Evolutionary conservation across 2,888 invertebrate species (phyloP), one percentile per base, ranked within the genome.

Genomic region (Baccha elongata): DNA sequence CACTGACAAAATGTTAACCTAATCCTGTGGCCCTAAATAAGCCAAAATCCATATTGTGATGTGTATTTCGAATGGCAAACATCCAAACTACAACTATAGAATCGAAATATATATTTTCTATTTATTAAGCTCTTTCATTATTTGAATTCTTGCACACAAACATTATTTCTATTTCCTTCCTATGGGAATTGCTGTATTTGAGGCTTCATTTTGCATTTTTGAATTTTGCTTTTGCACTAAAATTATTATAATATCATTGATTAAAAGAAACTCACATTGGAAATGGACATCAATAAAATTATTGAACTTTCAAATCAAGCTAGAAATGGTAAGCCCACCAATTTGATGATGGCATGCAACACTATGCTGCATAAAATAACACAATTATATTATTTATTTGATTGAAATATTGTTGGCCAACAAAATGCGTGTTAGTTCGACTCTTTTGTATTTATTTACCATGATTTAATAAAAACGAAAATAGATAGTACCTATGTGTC

Each of bases 331-430:
- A n/a, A n/a, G n/a, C n/a, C n/a, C n/a, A n/a, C n/a, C n/a, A n/a
- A n/a, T n/a, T n/a, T n/a, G n/a, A n/a, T n/a, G n/a, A 26, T 26
- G 26, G 6, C 26, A 26, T 26, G 26, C 1, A 21, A 13, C 1
- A 0, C 11, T n/a, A 11, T 15, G 53, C n/a, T 35, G 21, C 21
- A 55, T n/a, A n/a, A 13, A 55, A 65, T 65, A 65, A 76, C 68
- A 13, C 68, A 79, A 62, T 37, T 55, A 40, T 53, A 37, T 73
- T 79, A 73, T 73, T 73, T 44, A 80, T 68, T 50, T 53, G 50
- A 80, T 55, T 74, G 64, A 48, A 42, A 23, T 55, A 64, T 74
- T 62, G 44, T 19, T 65, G 26, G 42, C 17, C 21, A 10, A n/a
- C 5, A n/a, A 40, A 55, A 23, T 55, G 55, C 55, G 37, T 55